Base-by-base conservation (phyloP, 2,888 invertebrate species). In the Pristionchus mayeri region DNA sequence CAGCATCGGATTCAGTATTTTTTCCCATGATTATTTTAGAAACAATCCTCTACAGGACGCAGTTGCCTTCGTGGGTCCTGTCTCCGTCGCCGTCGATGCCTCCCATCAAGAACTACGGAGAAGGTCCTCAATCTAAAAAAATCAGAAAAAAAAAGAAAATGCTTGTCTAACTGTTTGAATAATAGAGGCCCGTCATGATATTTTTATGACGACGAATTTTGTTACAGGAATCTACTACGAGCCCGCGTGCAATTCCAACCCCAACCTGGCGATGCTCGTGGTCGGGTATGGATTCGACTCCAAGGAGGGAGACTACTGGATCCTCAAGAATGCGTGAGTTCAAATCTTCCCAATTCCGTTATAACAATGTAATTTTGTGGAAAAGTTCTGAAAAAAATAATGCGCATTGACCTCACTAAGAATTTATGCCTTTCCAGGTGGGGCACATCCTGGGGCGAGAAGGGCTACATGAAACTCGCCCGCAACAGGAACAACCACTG, bases 201-300 rank as follows among this genome's bases (percentile, higher is more conserved):
- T 30, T 11, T 6, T 30, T 27, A 3, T 63, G 6, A 30, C 27
- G 6, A 6, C 63, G 27, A 16, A 11, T 63, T 27, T 40, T 34
- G 7, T 3, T 86, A 2, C 82, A 85, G 85, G 85, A 27, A 57
- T 85, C 21, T 86, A 85, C 67, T 82, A 67, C 40, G 82, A 83
- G 24, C 93, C 94, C 0, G 93, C 94, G 76, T 97, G 96, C 93
- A 94, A 94, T 13, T 9, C 6, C 44, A 44, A 44, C 44, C 6
- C 13, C 44, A 44, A 44, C 44, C 44, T 44, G 44, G 44, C 7
- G 7, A 44, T 44, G 44, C 44, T 44, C 44, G 44, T 44, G 13
- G 44, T 13, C 44, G 44, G 44, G 13, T 44, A 44, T 13, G 44
- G 44, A 44, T 44, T 44, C 13, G 44, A 44, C 13, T 6, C 44